Percentiles rank a stretch among this genome's conserved stretches.
These are phyloP conservation scores for Margarornis squamiger DNA, from an alignment of 2,797 vertebrate species.

Conservation along the genomic window DNA sequence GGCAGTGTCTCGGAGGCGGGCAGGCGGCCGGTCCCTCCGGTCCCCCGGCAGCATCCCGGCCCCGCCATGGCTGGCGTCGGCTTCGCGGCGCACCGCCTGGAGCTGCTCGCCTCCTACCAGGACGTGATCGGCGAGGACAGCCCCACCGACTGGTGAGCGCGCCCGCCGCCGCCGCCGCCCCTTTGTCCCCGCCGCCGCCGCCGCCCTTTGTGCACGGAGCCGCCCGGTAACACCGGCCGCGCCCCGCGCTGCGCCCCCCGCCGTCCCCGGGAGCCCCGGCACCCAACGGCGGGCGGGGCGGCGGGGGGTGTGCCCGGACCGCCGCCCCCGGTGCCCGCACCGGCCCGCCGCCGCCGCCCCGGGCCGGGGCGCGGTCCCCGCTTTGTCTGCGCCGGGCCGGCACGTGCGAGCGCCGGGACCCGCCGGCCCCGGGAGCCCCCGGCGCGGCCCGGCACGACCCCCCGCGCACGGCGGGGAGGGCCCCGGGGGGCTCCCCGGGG, in stretches of 20 bases:
- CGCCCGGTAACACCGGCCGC: conserved; percentile 27
- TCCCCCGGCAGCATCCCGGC: conserved; percentile 63
- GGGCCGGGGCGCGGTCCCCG: conserved; percentile 36
- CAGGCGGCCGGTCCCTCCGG: conserved; percentile 62
- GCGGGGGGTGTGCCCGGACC: background rate
- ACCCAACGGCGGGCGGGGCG: conserved; percentile 36
- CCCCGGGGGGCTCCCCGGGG: background rate
- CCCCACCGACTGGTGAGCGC: conserved; percentile 90
- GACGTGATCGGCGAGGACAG: conserved; percentile 92
- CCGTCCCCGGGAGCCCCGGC: background rate
- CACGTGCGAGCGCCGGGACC: conserved; percentile 8
- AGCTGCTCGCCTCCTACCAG: conserved; percentile 93
- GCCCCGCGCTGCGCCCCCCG: background rate
- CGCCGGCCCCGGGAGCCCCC: background rate
- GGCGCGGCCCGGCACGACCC: background rate
- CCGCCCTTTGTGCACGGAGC: conserved; percentile 45
- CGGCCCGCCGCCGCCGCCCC: conserved; percentile 24
- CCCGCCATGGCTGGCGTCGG: conserved; percentile 79
- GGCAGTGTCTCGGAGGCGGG: conserved; percentile 74
- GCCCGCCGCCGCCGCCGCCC: conserved; percentile 45
- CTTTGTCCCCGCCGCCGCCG: conserved; percentile 46
- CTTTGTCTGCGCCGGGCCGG: conserved; percentile 29
- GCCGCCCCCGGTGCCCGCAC: background rate
- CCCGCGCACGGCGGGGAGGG: background rate
- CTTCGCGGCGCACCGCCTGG: conserved; percentile 92